phyloP scores from a whole-genome alignment of 1,140 invertebrate genomes.

The Calliopsis andreniformis region DNA sequence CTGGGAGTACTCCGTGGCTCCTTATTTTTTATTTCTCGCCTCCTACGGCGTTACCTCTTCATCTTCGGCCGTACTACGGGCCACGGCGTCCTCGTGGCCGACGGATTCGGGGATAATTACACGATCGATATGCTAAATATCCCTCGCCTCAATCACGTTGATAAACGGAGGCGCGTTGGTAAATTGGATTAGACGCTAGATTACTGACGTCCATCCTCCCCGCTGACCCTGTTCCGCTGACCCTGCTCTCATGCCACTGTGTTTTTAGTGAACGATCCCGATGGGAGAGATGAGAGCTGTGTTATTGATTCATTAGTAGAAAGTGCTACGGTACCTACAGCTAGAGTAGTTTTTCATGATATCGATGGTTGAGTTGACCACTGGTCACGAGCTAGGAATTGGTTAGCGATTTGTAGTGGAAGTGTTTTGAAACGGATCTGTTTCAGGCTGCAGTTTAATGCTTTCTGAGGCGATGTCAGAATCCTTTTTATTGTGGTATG shows the following conservation, averaged over 20 bases:
- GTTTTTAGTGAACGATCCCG: constrained; percentile 11
- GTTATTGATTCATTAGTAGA: too few species aligned
- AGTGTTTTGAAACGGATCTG: too few species aligned
- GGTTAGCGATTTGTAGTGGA: too few species aligned
- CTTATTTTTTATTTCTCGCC: constrained; percentile 72
- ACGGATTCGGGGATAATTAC: constrained; percentile 59
- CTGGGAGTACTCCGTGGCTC: constrained; percentile 64
- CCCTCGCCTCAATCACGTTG: constrained; percentile 59
- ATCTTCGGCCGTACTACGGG: constrained; percentile 57
- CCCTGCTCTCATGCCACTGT: neutral
- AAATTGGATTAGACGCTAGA: constrained; percentile 48
- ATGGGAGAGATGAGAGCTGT: neutral
- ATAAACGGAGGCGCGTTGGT: constrained; percentile 58
- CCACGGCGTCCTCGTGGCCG: neutral
- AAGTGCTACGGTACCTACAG: too few species aligned
- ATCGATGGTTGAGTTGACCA: too few species aligned
- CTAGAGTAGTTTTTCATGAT: too few species aligned
- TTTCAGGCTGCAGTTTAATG: too few species aligned
- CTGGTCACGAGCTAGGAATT: too few species aligned
- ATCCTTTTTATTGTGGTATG: too few species aligned
- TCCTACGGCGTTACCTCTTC: constrained; percentile 77
- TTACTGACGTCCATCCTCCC: neutral
- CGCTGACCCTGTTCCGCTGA: neutral
- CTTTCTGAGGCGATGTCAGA: too few species aligned
- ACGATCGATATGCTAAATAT: constrained; percentile 69